A percentile compares a stretch with the other conserved stretches of the same genome.
Conservation (phyloP, 2,113 vertebrate species). For the Cinclus cinclus region DNA sequence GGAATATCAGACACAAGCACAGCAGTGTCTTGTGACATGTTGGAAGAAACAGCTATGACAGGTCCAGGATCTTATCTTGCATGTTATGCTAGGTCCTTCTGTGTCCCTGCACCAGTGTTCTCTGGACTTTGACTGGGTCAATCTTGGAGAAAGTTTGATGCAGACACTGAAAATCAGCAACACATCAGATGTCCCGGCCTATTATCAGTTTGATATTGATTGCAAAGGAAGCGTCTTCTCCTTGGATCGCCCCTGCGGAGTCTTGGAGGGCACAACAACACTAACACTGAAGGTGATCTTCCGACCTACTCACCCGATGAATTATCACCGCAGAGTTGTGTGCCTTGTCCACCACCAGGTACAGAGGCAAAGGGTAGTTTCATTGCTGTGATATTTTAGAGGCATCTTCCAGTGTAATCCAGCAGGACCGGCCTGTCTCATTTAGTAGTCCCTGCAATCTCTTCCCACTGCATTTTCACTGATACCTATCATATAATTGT, state of each 20-base stretch:
- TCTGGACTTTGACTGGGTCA: slow-evolving; percentile 83
- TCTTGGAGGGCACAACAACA: slow-evolving; percentile 70
- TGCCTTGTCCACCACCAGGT: slow-evolving; percentile 92
- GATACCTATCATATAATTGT: not conserved
- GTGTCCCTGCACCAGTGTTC: slow-evolving; percentile 75
- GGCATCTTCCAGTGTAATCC: not conserved
- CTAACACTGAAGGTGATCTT: slow-evolving; percentile 77
- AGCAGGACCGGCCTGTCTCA: not conserved
- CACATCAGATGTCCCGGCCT: slow-evolving; percentile 69
- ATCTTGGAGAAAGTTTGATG: slow-evolving; percentile 58
- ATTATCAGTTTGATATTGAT: slow-evolving; percentile 88
- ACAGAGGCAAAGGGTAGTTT: not conserved
- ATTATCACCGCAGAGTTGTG: slow-evolving; percentile 80
- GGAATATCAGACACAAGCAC: not conserved
- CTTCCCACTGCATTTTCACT: not conserved
- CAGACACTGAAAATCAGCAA: slow-evolving; percentile 81
- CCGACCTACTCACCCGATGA: slow-evolving; percentile 77
- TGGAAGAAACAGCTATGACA: not conserved
- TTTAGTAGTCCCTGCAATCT: not conserved
- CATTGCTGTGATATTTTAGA: not conserved
- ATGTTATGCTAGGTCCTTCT: slow-evolving; percentile 76
- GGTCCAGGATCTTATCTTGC: not conserved
- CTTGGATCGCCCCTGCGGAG: slow-evolving; percentile 78
- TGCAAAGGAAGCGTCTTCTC: slow-evolving; percentile 84
- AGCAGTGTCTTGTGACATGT: not conserved